These are phyloP conservation scores for Acronicta alni DNA, from an alignment of 2,888 invertebrate species.

Conservation along the genomic window DNA sequence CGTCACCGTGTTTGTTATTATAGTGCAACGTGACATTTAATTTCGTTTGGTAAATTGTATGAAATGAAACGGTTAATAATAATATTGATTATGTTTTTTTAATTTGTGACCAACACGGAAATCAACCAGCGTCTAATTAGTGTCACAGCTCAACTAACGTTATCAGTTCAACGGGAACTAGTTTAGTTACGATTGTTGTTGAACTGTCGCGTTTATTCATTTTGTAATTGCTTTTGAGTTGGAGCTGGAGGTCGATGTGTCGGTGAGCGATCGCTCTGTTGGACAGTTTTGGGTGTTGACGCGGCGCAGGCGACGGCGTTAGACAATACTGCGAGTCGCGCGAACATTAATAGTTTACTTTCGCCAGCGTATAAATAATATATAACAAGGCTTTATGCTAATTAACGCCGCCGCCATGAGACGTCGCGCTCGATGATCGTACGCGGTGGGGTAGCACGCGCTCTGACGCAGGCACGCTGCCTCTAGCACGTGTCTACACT, in stretches of 20 bases:
- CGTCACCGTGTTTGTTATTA: slow-evolving; percentile 6
- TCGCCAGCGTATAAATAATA: slow-evolving; percentile 45
- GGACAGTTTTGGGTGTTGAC: background rate
- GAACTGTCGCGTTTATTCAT: slow-evolving; percentile 1
- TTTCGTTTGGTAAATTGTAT: background rate
- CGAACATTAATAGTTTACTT: slow-evolving; percentile 56
- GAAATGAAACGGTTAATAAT: background rate
- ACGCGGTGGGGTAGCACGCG: background rate
- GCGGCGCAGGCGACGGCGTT: background rate
- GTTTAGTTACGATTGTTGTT: slow-evolving; percentile 18
- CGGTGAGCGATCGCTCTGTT: background rate
- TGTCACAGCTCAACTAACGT: slow-evolving; percentile 12
- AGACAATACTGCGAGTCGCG: slow-evolving; percentile 9
- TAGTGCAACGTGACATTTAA: background rate
- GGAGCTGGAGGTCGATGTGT: background rate
- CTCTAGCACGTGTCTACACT: too few species aligned
- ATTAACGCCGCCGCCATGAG: slow-evolving; percentile 35
- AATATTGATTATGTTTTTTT: slow-evolving; percentile 5
- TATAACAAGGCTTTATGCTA: slow-evolving; percentile 58
- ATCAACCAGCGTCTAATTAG: slow-evolving; percentile 22
- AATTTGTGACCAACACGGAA: slow-evolving; percentile 27
- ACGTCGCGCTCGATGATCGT: slow-evolving; percentile 11
- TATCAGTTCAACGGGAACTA: slow-evolving; percentile 31
- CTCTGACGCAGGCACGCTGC: too few species aligned
- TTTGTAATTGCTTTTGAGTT: background rate